Percentiles rank a stretch among this genome's conserved stretches.
Evolutionary conservation across 2,797 vertebrate species (phyloP).

Genomic region (Bufotes viridis): DNA sequence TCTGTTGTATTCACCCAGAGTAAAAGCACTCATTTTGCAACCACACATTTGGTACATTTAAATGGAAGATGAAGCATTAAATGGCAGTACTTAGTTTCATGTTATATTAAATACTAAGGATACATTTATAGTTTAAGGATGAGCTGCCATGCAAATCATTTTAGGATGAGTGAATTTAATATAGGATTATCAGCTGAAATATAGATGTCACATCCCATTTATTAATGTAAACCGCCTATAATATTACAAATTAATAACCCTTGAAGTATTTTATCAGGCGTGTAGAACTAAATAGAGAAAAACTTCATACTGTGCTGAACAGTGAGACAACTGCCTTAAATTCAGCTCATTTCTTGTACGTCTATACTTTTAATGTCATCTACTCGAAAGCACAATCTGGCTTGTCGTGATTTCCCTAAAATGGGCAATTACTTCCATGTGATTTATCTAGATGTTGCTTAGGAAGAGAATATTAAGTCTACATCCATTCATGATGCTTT

Average conservation of each 20-base stretch:
- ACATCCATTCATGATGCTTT: neutral
- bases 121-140: slow-evolving; percentile 53
- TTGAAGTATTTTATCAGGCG: slow-evolving; percentile 46
- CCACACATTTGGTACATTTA: slow-evolving; percentile 42
- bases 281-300: slow-evolving; percentile 29
- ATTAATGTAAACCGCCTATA: slow-evolving; percentile 54
- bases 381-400: slow-evolving; percentile 5
- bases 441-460: neutral
- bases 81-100: slow-evolving; percentile 55
- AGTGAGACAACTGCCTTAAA: slow-evolving; percentile 23
- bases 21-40: slow-evolving; percentile 48
- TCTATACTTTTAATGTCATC: slow-evolving; percentile 15
- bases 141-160: slow-evolving; percentile 55
- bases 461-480: neutral
- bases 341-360: slow-evolving; percentile 7
- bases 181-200: slow-evolving; percentile 56
- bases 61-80: slow-evolving; percentile 56
- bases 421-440: neutral
- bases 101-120: slow-evolving; percentile 56
- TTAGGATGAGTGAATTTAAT: slow-evolving; percentile 57
- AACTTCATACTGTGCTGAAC: slow-evolving; percentile 26
- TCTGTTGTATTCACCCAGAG: slow-evolving; percentile 43
- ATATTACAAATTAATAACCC: slow-evolving; percentile 56
- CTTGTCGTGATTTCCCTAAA: neutral
- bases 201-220: slow-evolving; percentile 56